Evolutionary conservation across 2,888 invertebrate species (phyloP).

Genomic region (Laothoe populi): DNA sequence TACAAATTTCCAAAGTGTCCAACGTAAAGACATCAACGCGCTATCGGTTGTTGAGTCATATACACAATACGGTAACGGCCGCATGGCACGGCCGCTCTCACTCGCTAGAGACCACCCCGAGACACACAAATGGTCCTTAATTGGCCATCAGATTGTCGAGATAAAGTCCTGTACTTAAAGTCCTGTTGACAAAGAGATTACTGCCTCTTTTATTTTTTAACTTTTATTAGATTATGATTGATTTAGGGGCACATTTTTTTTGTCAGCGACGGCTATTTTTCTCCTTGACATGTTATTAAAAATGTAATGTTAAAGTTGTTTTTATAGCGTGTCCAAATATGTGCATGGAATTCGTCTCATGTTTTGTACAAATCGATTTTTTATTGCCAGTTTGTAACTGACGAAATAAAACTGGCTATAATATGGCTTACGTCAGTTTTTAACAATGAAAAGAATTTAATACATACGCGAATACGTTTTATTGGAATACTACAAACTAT

Average conservation of each 20-base stretch:
- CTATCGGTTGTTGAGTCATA: conserved; percentile 10
- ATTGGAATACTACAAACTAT: background rate
- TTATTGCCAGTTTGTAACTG: background rate
- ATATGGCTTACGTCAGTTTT: background rate
- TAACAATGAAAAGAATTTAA: conserved; percentile 1
- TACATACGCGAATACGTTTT: background rate
- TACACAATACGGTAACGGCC: background rate
- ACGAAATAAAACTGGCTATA: conserved; percentile 5
- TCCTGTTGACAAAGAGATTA: conserved; percentile 51
- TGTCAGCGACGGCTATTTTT: conserved; percentile 7
- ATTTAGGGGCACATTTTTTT: conserved; percentile 3
- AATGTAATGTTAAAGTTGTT: conserved; percentile 4
- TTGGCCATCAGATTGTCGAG: conserved; percentile 71
- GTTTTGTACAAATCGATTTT: background rate
- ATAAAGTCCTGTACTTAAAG: conserved; percentile 64
- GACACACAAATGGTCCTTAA: conserved; percentile 74
- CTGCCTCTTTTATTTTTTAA: conserved; percentile 9
- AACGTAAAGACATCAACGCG: conserved; percentile 23
- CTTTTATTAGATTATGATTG: conserved; percentile 20
- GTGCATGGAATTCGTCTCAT: conserved; percentile 1
- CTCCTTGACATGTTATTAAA: background rate
- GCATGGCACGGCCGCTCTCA: too few species aligned
- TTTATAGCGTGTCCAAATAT: background rate
- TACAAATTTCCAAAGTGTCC: background rate
- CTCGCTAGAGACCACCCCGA: conserved; percentile 65